phyloP scores from a whole-genome alignment of 1,140 invertebrate species.

The Brachionus asplanchnoidis region DNA sequence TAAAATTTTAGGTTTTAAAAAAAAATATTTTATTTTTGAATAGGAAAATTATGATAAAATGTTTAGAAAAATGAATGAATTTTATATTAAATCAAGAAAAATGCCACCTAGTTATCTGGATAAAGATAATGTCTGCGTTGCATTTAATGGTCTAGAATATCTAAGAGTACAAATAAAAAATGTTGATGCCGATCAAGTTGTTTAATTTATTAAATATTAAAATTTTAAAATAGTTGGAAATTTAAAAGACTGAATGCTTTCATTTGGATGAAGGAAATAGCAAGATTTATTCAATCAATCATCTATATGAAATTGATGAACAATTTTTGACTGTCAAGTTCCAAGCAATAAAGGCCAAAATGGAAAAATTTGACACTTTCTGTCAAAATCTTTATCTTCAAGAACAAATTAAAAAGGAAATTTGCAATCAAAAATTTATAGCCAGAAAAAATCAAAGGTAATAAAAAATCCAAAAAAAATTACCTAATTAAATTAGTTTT shows the following conservation, averaged over 20 bases:
- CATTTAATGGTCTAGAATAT: neutral
- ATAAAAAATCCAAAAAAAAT: neutral
- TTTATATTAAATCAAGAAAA: slow-evolving; percentile 10
- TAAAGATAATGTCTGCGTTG: neutral
- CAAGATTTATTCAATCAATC: neutral
- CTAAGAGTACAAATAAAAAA: slow-evolving; percentile 9
- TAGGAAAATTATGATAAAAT: slow-evolving; percentile 16
- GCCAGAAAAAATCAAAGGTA: neutral
- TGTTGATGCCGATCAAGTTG: neutral
- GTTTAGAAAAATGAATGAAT: neutral
- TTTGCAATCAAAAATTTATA: neutral
- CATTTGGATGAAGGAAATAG: slow-evolving; percentile 23
- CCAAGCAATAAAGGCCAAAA: neutral
- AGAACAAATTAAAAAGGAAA: neutral
- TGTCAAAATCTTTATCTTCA: slow-evolving; percentile 1
- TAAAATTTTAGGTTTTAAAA: neutral
- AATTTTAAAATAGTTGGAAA: neutral
- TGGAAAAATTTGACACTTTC: neutral
- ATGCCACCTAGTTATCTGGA: neutral
- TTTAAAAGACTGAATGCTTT: neutral
- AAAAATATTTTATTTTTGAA: neutral
- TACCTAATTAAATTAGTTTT: neutral
- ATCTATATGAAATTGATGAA: neutral
- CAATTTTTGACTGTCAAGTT: slow-evolving; percentile 15
- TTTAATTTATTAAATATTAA: neutral